Base-by-base conservation (phyloP, 1,140 invertebrate species). In the Cydia strobilella region DNA sequence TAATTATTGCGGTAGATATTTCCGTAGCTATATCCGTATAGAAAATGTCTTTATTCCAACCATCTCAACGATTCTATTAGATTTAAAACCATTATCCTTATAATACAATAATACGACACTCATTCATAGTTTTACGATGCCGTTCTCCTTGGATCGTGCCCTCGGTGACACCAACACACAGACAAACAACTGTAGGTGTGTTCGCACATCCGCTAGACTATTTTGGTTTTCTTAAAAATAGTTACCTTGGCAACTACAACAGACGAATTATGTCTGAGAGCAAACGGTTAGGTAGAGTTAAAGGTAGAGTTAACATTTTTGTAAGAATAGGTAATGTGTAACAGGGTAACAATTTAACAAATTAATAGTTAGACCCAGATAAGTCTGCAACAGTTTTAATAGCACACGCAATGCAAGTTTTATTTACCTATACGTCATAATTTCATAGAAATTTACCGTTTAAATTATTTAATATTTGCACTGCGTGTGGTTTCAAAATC, bases 151-250 rank as follows among this genome's bases (percentile, higher is more conserved):
- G 54, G 54, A 6, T 1, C 18, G 15, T 59, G 54, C 54, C 54
- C 54, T 59, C 54, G 54, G 20, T 3, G 54, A 59, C 54, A 59
- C 54, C 54, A 59, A 59, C 54, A 59, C 54, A 59, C 54, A 59
- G 15, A 59, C 54, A 54, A 39, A 39, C 54, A 23, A 48, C 71
- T 73, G 69, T 72, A 72, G 75, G 75, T 39, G 51, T 62, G 80
- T 77, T 74, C 71, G 77, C 75, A 77, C 77, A 76, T 83, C 80
- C 80, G 77, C 54, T 74, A 39, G 20, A 77, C 76, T 79, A 80
- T 80, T 81, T 78, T 76, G 74, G 62, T 78, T 63, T 74, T 71
- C 65, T 54, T 51, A 71, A 75, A 48, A 71, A 75, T 75, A 71
- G 74, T 75, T 72, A 45, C 74, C 23, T 69, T 54, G 74, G 27